Evolutionary conservation across 2,888 invertebrate genomes (phyloP), one percentile per base, ranked within the genome.

Genomic region (Parascotia fuliginaria): DNA sequence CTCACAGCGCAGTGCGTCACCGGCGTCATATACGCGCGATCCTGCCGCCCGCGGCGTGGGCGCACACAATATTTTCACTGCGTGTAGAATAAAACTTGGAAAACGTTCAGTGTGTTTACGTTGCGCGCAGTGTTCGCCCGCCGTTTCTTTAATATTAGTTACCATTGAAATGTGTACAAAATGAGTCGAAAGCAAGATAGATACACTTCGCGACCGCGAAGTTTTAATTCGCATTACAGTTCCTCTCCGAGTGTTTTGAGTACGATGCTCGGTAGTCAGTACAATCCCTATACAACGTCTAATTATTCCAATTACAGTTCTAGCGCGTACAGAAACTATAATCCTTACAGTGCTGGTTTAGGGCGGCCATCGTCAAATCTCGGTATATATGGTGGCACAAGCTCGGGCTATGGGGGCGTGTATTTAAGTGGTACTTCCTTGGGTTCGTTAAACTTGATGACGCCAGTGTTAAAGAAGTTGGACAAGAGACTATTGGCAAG

Each of bases 371-470:
- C 79, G 9, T 83, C 87, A 3, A 86, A 85, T 60, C 75, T 86
- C 36, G 87, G 89, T n/a, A 90, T 94, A 46, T 95, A 95, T 55
- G 94, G 94, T 2, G 94, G 94, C 24, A 94, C 94, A 0, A 83
- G 93, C 54, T 94, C 94, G 2, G 95, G 95, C 4, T 95, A 95
- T 70, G 95, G 95, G 7, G 95, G 95, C 38, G 87, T 95, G 16
- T 94, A 94, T 48, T 85, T 95, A 59, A 95, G 95, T 47, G 92
- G 94, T 28, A 92, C 92, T 19, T 81, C 93, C 2, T 82, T 94
- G 43, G 90, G 93, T 14, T 94, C 94, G 2, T 85, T 93, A 32
- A 94, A 93, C 81, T 86, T 94, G 42, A 89, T 93, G 77, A 90
- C 93, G 22, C 93, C 94, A 31, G 93, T 89, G 73, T 78, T 91